A percentile compares a stretch with the other conserved stretches of the same genome.
phyloP scores from a whole-genome alignment of 2,888 invertebrate species.

The Orthosia gothica region DNA sequence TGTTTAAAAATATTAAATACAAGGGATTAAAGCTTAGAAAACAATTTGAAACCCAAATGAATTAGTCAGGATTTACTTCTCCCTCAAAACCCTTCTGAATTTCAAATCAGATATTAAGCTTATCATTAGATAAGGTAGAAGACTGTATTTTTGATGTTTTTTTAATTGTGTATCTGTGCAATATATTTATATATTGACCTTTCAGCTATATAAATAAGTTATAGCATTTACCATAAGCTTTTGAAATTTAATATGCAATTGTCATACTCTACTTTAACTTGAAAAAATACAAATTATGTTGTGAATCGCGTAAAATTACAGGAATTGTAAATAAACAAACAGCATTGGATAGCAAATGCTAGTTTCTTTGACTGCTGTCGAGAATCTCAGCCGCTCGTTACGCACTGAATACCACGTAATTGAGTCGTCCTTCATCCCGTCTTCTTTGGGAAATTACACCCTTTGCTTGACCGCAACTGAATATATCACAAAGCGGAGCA shows the following conservation, averaged over 20 bases:
- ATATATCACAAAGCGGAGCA: slow-evolving; percentile 62
- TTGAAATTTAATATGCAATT: too few species aligned
- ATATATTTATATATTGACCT: background rate
- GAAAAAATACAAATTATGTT: background rate
- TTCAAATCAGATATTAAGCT: slow-evolving; percentile 44
- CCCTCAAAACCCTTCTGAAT: slow-evolving; percentile 49
- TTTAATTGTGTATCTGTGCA: background rate
- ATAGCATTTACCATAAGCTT: background rate
- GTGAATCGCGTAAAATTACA: slow-evolving; percentile 16
- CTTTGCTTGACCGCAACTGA: slow-evolving; percentile 73
- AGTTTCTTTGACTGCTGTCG: slow-evolving; percentile 70
- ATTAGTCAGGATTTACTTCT: slow-evolving; percentile 48
- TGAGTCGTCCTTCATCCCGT: slow-evolving; percentile 76
- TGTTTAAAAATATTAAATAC: slow-evolving; percentile 46
- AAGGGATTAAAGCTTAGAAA: slow-evolving; percentile 43
- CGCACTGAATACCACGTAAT: slow-evolving; percentile 82
- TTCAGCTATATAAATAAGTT: slow-evolving; percentile 3
- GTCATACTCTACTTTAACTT: too few species aligned
- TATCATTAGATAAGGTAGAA: slow-evolving; percentile 47
- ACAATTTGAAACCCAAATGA: slow-evolving; percentile 42
- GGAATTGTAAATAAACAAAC: slow-evolving; percentile 42
- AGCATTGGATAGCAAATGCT: slow-evolving; percentile 52
- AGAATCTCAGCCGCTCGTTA: slow-evolving; percentile 79
- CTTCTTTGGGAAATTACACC: slow-evolving; percentile 78
- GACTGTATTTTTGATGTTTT: background rate